These are phyloP conservation scores for Corvus cornix DNA, from an alignment of 2,113 vertebrate species.

Conservation along the genomic window DNA sequence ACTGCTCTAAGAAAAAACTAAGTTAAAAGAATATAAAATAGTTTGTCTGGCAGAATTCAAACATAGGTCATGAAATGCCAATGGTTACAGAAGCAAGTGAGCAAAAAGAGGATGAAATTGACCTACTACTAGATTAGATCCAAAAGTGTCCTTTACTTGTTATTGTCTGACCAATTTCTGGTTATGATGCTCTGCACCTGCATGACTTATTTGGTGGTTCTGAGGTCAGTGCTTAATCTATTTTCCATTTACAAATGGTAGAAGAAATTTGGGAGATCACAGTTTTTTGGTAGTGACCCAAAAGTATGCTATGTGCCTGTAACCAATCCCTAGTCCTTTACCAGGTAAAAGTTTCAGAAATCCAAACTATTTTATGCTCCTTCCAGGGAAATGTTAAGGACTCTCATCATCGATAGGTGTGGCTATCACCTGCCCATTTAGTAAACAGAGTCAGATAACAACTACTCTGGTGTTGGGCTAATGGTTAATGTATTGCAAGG, in stretches of 20 bases:
- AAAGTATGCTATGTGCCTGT: neutral
- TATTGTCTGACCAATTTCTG: fast-evolving
- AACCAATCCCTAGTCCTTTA: neutral
- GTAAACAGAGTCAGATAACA: constrained; percentile 24
- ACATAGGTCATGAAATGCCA: neutral
- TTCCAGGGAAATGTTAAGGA: constrained; percentile 1
- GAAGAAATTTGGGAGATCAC: neutral
- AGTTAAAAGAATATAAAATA: neutral
- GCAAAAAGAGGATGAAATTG: neutral
- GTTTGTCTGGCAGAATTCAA: neutral
- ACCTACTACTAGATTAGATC: neutral
- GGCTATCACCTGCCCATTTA: neutral
- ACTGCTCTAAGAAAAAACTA: neutral
- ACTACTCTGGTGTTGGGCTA: neutral
- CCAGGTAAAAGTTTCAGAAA: neutral
- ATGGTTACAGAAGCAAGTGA: neutral
- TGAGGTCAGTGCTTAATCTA: neutral
- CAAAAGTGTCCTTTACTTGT: neutral
- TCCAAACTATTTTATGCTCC: neutral
- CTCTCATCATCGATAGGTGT: neutral
- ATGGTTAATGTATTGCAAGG: neutral
- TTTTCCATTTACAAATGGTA: neutral
- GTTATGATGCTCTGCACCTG: neutral
- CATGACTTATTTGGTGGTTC: neutral
- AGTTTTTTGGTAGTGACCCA: fast-evolving